Conservation (phyloP, 2,113 vertebrate species). For the Prochilodus magdalenae region DNA sequence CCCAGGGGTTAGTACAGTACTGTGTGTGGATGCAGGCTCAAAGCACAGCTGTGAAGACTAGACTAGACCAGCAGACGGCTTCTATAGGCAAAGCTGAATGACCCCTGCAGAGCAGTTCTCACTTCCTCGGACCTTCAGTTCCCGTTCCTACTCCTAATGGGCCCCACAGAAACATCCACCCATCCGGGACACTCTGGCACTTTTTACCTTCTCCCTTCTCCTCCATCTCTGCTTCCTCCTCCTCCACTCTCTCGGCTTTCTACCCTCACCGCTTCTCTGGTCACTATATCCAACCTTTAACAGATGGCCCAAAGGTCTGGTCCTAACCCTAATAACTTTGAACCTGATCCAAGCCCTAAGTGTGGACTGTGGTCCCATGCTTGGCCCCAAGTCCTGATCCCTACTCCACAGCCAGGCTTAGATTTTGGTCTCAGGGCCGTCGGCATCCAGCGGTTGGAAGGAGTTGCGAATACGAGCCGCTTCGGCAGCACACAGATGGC, state of each 20-base stretch:
- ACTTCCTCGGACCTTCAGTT: slow-evolving; percentile 20
- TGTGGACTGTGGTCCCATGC: neutral
- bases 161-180: slow-evolving; percentile 7
- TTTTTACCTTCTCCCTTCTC: too few species aligned
- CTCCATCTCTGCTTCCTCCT: neutral
- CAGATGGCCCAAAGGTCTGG: neutral
- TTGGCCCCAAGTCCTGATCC: slow-evolving; percentile 14
- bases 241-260: neutral
- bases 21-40: neutral
- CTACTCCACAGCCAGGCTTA: slow-evolving; percentile 68
- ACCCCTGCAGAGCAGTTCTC: neutral
- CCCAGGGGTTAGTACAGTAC: slow-evolving; percentile 17
- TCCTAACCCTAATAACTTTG: slow-evolving; percentile 8
- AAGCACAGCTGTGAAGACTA: neutral
- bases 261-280: neutral
- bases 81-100: slow-evolving; percentile 17
- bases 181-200: neutral
- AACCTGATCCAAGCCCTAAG: too few species aligned
- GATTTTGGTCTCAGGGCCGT: slow-evolving; percentile 89
- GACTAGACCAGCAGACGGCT: slow-evolving; percentile 15
- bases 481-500: slow-evolving; percentile 89
- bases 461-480: slow-evolving; percentile 90
- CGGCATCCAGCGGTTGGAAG: slow-evolving; percentile 84
- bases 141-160: neutral
- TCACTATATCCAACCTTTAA: neutral